Evolutionary conservation across 2,888 invertebrate species (phyloP), one percentile per base, ranked within the genome.

Genomic region (Orchesella flavescens): DNA sequence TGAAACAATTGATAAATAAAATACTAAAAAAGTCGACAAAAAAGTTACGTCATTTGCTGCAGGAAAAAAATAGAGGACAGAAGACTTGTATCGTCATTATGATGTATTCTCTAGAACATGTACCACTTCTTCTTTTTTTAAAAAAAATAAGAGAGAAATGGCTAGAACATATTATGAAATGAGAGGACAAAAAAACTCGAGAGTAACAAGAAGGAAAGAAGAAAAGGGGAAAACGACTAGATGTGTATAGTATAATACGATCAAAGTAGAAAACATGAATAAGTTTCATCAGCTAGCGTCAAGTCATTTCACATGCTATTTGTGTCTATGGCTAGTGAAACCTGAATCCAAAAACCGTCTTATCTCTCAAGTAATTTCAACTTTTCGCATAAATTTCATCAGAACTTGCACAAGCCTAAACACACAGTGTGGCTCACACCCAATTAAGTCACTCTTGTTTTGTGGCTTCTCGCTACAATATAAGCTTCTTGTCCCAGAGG

Each of bases 381-480:
- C 87, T 88, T 88, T 88, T 86, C 88, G 85, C 87, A 88, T 88
- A 88, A 88, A 88, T 88, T 87, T 87, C 85, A 84, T 78, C 78
- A 78, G 78, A 83, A 83, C 71, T 76, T 82, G 76, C 82, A 82
- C 82, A 82, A 83, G 84, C 82, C 74, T 77, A 65, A 34, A 84
- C 74, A 59, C 71, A 84, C 78, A 84, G 81, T 81, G 81, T 77
- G 84, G 83, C 84, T 84, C 88, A 86, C 86, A 85, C 87, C 87
- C 87, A 88, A 88, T 88, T 88, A 88, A 87, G 86, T 85, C 84
- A 83, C 87, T 86, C 87, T 86, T 87, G 87, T 88, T 86, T 86
- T 85, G 87, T 83, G 87, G 87, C 87, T 87, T 85, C 75, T 75
- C 86, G 74, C 84, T 84, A 72, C 74, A 75, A 34, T 81, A 81